These are phyloP conservation scores for Xestia rhomboidea DNA, from an alignment of 2,888 invertebrate species.

Conservation along the genomic window DNA sequence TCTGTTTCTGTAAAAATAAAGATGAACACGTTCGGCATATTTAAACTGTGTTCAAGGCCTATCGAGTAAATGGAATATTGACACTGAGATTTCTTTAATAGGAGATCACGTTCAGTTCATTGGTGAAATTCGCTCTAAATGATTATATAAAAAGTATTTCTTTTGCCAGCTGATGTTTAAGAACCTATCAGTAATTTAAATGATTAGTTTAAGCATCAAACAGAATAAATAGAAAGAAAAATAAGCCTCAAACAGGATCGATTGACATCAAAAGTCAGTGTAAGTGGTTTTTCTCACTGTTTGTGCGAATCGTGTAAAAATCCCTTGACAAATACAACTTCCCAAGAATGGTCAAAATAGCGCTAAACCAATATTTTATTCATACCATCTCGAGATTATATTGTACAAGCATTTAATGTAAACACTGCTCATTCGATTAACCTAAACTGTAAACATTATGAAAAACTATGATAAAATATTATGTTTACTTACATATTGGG, in stretches of 20 bases:
- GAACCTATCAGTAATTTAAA: too few relatives aligned
- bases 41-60: too few relatives aligned
- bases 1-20: neutral
- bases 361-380: constrained; percentile 29
- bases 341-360: constrained; percentile 19
- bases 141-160: too few relatives aligned
- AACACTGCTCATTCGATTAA: constrained; percentile 49
- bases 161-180: too few relatives aligned
- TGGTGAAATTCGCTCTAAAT: too few relatives aligned
- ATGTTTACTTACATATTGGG: constrained; percentile 51
- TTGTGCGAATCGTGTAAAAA: constrained; percentile 2
- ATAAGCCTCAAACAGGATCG: too few relatives aligned
- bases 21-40: too few relatives aligned
- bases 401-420: constrained; percentile 40
- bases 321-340: neutral
- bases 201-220: too few relatives aligned
- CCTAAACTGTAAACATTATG: constrained; percentile 62
- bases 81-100: too few relatives aligned
- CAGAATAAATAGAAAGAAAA: neutral
- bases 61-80: too few relatives aligned
- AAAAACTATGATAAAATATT: constrained; percentile 63
- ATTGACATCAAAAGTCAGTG: too few relatives aligned
- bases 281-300: neutral
- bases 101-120: too few relatives aligned
- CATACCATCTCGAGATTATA: constrained; percentile 38